Evolutionary conservation across 2,888 invertebrate species (phyloP).

Genomic region (Metallyticus violacea): DNA sequence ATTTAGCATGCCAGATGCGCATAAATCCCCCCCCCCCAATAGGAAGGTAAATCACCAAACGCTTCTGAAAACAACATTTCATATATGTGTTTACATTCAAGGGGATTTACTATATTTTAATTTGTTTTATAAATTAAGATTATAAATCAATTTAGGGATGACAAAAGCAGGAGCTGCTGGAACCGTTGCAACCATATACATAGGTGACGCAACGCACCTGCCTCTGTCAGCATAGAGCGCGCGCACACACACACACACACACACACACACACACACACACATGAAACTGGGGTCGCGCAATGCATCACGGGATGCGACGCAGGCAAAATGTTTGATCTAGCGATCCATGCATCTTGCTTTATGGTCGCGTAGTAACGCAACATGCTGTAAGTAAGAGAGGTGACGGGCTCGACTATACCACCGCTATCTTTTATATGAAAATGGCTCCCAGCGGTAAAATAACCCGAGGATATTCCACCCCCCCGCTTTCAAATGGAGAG

Average conservation of each 20-base stretch:
- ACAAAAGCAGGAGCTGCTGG: background rate
- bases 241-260: too few species aligned
- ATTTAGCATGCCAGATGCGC: too few species aligned
- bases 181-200: background rate
- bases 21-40: too few species aligned
- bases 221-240: background rate
- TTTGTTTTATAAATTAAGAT: background rate
- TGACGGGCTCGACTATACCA: too few species aligned
- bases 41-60: too few species aligned
- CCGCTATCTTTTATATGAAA: background rate
- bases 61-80: too few species aligned
- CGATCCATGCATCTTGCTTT: too few species aligned
- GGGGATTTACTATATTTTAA: too few species aligned
- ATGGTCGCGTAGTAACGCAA: background rate
- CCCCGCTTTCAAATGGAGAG: too few species aligned
- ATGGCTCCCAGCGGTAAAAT: background rate
- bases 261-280: too few species aligned
- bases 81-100: too few species aligned
- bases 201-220: background rate
- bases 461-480: background rate
- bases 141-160: background rate
- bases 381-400: background rate
- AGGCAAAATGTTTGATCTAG: background rate
- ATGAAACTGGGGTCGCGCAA: too few species aligned
- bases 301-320: background rate